Conservation (phyloP, 2,113 vertebrate species). For the Ctenodactylus gundi region DNA sequence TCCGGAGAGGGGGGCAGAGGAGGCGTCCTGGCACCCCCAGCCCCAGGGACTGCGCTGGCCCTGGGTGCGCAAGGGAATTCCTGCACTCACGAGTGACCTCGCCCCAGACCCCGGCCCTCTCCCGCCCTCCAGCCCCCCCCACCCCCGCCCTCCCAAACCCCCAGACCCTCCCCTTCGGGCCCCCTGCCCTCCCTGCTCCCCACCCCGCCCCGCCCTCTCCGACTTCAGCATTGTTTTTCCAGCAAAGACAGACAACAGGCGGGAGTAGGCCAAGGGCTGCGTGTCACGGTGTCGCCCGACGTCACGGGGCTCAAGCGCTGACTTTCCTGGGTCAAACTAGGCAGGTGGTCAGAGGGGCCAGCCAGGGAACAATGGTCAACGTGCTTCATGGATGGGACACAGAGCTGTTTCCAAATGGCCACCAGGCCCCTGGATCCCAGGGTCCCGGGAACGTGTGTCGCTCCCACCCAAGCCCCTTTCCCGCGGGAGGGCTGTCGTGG, state of each 20-base stretch:
- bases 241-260: neutral
- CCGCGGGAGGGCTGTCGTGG: no score
- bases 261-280: neutral
- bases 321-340: constrained; percentile 23
- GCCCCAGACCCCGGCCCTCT: neutral
- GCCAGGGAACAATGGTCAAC: neutral
- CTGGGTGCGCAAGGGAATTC: no score
- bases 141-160: neutral
- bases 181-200: neutral
- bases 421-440: neutral
- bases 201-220: neutral
- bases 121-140: neutral
- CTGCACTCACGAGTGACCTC: no score
- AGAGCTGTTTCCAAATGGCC: neutral
- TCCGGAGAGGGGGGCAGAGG: neutral
- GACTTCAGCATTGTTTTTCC: neutral
- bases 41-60: rapidly evolving
- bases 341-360: neutral
- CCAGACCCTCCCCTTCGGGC: neutral
- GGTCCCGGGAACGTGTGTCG: no score
- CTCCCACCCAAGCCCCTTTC: no score
- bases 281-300: neutral
- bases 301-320: neutral
- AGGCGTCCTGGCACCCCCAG: no score
- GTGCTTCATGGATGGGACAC: neutral